Conservation (phyloP, 2,888 invertebrate genomes). For the Scaptomyza parva region DNA sequence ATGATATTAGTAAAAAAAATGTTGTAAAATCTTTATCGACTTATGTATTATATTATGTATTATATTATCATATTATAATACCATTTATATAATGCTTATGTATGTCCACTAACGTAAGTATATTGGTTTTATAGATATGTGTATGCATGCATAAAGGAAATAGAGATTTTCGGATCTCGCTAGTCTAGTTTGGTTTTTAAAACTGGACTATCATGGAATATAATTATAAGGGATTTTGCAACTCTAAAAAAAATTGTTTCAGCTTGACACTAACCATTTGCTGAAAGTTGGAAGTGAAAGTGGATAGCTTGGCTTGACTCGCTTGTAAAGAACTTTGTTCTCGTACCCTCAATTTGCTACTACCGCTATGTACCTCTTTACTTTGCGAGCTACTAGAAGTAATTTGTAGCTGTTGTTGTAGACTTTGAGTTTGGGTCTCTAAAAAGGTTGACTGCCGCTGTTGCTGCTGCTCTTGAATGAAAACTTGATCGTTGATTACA, state of each 20-base stretch:
- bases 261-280: background rate
- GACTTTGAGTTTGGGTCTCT: conserved; percentile 9
- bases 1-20: too few species aligned
- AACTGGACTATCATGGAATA: background rate
- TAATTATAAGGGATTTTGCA: background rate
- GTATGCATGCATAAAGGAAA: background rate
- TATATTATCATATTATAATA: too few species aligned
- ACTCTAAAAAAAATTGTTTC: background rate
- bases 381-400: conserved; percentile 13
- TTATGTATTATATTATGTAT: too few species aligned
- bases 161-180: background rate
- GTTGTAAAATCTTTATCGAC: too few species aligned
- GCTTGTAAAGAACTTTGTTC: background rate
- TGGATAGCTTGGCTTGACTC: background rate
- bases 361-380: conserved; percentile 7
- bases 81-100: too few species aligned
- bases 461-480: conserved; percentile 12
- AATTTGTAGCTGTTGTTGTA: conserved; percentile 7
- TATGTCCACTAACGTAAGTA: too few species aligned
- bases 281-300: background rate
- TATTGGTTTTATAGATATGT: background rate
- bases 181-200: too few species aligned
- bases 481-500: conserved; percentile 5
- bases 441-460: background rate
- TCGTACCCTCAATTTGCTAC: background rate